These are phyloP conservation scores for Aphaenogaster floridana DNA, from an alignment of 1,140 invertebrate genomes.

Conservation along the genomic window DNA sequence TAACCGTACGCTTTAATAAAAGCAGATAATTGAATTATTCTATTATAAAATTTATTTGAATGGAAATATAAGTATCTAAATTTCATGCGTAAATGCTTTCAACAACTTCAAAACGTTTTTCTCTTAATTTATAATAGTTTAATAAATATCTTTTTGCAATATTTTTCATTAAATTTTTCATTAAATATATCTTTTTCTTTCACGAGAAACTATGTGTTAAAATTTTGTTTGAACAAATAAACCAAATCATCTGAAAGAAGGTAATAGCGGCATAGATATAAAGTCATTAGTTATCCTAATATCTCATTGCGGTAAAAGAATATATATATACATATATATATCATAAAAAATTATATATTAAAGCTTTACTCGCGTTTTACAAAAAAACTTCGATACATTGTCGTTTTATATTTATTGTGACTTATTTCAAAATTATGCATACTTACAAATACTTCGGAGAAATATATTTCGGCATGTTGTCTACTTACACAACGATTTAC, in stretches of 20 bases:
- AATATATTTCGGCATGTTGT: neutral
- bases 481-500: neutral
- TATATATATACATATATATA: neutral
- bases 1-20: neutral
- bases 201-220: neutral
- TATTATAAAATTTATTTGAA: slow-evolving; percentile 32
- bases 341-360: neutral
- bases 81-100: neutral
- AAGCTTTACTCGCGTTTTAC: neutral
- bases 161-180: neutral
- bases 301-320: neutral
- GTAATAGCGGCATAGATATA: neutral
- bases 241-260: neutral
- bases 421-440: neutral
- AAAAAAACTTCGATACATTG: neutral
- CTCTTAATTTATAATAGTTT: slow-evolving; percentile 15
- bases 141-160: neutral
- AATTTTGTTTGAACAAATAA: neutral
- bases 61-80: slow-evolving; percentile 1
- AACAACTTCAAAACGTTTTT: neutral
- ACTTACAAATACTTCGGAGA: neutral
- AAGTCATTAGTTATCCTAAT: neutral
- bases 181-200: slow-evolving; percentile 8
- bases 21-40: slow-evolving; percentile 26
- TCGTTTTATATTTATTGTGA: neutral